Conservation (phyloP, 1,140 invertebrate species). For the Drosophila equinoxialis region DNA sequence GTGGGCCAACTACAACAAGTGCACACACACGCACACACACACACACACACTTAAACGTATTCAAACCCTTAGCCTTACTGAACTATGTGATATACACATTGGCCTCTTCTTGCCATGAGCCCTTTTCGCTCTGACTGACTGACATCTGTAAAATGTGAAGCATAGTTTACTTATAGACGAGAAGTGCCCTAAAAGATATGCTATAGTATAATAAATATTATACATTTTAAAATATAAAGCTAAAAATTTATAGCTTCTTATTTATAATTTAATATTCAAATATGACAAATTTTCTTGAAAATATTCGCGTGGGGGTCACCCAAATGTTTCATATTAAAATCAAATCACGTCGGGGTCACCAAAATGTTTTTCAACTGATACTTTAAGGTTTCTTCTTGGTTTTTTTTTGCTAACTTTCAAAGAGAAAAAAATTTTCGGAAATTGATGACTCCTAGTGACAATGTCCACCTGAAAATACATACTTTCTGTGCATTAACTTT, state of each 20-base stretch:
- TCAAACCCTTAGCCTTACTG: conserved; percentile 29
- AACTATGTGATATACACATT: conserved; percentile 1
- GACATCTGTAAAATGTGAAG: conserved; percentile 7
- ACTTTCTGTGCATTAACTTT: neutral
- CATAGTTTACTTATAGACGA: neutral
- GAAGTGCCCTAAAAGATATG: neutral
- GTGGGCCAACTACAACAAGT: conserved; percentile 5
- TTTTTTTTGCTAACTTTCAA: too few species aligned
- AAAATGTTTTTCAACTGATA: too few species aligned
- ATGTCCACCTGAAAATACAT: neutral
- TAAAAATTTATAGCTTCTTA: too few species aligned
- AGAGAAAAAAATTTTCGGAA: too few species aligned
- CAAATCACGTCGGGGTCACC: too few species aligned
- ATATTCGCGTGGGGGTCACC: too few species aligned
- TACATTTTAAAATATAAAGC: too few species aligned
- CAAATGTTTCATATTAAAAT: too few species aligned
- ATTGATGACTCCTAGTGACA: too few species aligned
- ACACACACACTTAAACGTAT: conserved; percentile 18
- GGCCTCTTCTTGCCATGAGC: conserved; percentile 6
- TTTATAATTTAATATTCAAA: too few species aligned
- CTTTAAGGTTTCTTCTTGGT: too few species aligned
- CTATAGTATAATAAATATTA: neutral
- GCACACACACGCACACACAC: conserved; percentile 8
- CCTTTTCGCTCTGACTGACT: conserved; percentile 8
- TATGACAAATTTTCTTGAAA: too few species aligned